Conservation (phyloP, 2,888 invertebrate species). For the Pseudoips prasinana region DNA sequence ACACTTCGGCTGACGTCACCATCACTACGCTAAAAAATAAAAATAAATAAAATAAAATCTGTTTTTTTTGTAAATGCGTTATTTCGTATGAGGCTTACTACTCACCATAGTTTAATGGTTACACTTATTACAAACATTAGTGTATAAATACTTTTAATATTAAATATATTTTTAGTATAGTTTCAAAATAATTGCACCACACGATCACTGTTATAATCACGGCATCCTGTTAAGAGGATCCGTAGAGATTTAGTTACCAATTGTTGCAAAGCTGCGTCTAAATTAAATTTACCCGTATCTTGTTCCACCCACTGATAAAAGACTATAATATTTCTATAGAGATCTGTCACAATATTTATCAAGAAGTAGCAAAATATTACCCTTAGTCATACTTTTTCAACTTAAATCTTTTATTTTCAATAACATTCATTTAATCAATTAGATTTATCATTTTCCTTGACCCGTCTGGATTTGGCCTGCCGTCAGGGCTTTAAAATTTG, state of each 20-base stretch:
- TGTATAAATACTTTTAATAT: constrained; percentile 21
- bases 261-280: constrained; percentile 16
- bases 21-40: constrained; percentile 30
- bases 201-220: constrained; percentile 34
- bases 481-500: too few species aligned
- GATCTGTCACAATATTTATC: too few species aligned
- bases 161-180: constrained; percentile 33
- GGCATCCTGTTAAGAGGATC: constrained; percentile 16
- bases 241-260: too few species aligned
- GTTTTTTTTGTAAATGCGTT: constrained; percentile 24
- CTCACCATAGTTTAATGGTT: constrained; percentile 4
- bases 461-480: too few species aligned
- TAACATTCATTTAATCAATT: too few species aligned
- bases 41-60: constrained; percentile 17
- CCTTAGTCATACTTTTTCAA: too few species aligned
- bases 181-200: constrained; percentile 49
- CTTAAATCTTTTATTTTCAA: too few species aligned
- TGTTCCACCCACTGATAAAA: too few species aligned
- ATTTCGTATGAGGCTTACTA: constrained; percentile 12
- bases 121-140: constrained; percentile 20
- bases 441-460: too few species aligned
- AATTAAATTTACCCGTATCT: too few species aligned
- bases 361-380: too few species aligned
- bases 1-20: constrained; percentile 30
- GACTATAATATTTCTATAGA: too few species aligned